phyloP scores from a whole-genome alignment of 37 sponge, comb jelly and placozoan species.

The Amphimedon queenslandica region DNA sequence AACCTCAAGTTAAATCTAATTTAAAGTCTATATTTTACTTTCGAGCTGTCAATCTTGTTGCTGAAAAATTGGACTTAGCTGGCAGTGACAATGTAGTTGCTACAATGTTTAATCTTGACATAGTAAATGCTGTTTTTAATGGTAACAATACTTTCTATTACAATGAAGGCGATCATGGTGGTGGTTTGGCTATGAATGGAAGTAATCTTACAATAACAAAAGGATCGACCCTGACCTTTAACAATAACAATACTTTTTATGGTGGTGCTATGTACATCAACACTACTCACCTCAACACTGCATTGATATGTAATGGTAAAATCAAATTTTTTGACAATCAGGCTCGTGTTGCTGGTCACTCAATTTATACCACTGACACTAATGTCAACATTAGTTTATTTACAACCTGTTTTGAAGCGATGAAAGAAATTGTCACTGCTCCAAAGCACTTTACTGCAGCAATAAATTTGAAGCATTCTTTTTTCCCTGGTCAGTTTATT shows the following conservation, averaged over 20 bases:
- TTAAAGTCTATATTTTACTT: no score
- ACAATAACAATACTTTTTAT: not conserved
- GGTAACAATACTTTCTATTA: no score
- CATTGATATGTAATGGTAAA: not conserved
- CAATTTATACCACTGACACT: not conserved
- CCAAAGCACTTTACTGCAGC: not conserved
- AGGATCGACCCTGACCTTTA: not conserved
- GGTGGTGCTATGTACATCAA: slow-evolving; percentile 10
- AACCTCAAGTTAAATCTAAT: no score
- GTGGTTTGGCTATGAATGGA: not conserved
- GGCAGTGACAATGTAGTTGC: no score
- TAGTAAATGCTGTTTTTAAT: no score
- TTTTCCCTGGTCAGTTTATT: slow-evolving; percentile 5
- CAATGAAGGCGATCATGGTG: not conserved
- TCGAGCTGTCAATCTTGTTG: no score
- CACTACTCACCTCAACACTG: not conserved
- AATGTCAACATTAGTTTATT: not conserved
- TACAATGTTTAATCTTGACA: no score
- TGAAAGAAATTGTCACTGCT: not conserved
- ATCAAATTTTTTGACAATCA: not conserved
- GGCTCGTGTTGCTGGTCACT: not conserved
- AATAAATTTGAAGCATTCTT: not conserved
- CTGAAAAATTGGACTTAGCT: no score
- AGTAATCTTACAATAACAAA: not conserved
- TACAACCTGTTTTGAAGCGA: not conserved